Base-by-base conservation (phyloP, 2,888 invertebrate species). In the Drosophila phalerata region DNA sequence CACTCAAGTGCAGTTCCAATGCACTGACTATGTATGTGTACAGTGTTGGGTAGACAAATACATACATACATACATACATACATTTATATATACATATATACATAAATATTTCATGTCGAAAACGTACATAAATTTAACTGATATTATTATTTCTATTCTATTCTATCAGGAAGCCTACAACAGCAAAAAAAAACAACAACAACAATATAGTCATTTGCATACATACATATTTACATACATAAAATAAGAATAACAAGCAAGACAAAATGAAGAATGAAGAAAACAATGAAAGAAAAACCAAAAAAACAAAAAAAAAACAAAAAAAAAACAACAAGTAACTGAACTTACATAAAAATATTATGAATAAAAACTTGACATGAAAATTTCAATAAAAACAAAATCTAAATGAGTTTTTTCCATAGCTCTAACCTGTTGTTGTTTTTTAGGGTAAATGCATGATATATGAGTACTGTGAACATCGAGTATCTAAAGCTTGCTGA, bases 341-440 rank as follows among this genome's bases (percentile, higher is more conserved):
- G 77, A 81, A 85, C 71, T 82, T 88, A 74, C 77, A 88, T 77
- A 85, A 85, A 79, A 80, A 84, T 88, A 88, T 86, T 88, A 84
- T 66, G 53, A 84, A 86, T 69, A 86, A 83, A 72, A 65, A 62
- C 34, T 69, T 76, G 81, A 78, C 66, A 80, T 64, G 67, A 72
- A 73, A 71, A 73, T 75, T 75, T 77, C 62, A 77, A 83, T 73
- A 81, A 77, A 77, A 79, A 66, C 53, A 25, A 67, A 70, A 69
- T 55, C 60, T 37, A 56, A 60, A 68, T 30, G 17, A 57, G 57
- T 68, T 53, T 62, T 64, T 76, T 71, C 28, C 57, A 57, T 19
- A 22, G 15, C 11, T 42, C 17, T 38, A 51, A 56, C 17, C 34
- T 60, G 40, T n/a, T 55, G 45, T 67, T 48, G 48, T 71, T 11